Conservation (phyloP, 2,113 vertebrate genomes). For the Solea solea region DNA sequence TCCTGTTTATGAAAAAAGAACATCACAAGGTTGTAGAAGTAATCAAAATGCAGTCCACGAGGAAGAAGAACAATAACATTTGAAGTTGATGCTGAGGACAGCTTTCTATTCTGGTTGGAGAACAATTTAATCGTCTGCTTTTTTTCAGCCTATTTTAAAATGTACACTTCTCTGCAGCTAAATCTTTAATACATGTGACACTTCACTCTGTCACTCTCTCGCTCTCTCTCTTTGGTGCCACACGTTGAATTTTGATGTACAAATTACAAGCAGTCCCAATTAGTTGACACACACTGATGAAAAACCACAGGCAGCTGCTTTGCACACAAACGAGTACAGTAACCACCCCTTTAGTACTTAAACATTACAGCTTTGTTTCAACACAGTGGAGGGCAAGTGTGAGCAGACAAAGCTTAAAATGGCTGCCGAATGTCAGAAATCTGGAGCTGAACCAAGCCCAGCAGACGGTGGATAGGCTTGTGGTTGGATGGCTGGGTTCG, state of each 20-base stretch:
- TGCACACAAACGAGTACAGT: constrained; percentile 33
- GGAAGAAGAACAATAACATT: constrained; percentile 26
- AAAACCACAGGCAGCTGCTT: constrained; percentile 22
- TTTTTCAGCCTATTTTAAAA: constrained; percentile 6
- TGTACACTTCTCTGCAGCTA: neutral
- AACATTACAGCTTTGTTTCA: constrained; percentile 60
- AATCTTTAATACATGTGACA: neutral
- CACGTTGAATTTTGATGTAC: neutral
- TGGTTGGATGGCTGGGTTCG: constrained; percentile 72
- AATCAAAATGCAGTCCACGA: constrained; percentile 35
- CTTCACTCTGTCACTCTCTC: no score
- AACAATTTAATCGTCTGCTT: neutral
- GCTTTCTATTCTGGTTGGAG: neutral
- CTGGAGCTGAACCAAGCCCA: constrained; percentile 74
- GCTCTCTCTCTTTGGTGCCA: neutral
- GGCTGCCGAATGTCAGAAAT: constrained; percentile 69
- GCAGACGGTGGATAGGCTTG: constrained; percentile 73
- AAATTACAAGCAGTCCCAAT: constrained; percentile 7
- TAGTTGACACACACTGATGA: neutral
- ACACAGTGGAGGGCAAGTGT: constrained; percentile 45
- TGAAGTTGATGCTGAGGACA: constrained; percentile 24
- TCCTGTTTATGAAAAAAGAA: neutral
- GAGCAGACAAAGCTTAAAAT: constrained; percentile 75
- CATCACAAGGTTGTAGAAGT: constrained; percentile 43
- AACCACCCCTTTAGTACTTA: constrained; percentile 34